phyloP scores from a whole-genome alignment of 1,140 invertebrate species.

The Lucilia sericata region DNA sequence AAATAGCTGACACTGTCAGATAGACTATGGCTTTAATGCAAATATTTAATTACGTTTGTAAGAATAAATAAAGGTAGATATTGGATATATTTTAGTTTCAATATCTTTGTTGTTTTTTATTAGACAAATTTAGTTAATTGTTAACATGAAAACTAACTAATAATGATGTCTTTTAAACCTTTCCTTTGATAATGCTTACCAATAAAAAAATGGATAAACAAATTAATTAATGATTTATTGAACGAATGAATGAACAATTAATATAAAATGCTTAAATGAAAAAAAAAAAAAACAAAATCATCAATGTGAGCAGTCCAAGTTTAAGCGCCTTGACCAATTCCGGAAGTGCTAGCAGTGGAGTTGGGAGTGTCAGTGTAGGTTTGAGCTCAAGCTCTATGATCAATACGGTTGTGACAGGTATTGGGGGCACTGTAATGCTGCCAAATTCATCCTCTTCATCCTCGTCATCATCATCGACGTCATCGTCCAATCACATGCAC shows the following conservation, averaged over 20 bases:
- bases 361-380: conserved; percentile 46
- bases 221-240: background rate
- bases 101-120: too few species aligned
- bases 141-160: conserved; percentile 10
- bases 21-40: too few species aligned
- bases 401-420: conserved; percentile 49
- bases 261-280: background rate
- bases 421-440: conserved; percentile 59
- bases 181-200: conserved; percentile 27
- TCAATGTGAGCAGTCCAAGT: conserved; percentile 30
- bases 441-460: conserved; percentile 65
- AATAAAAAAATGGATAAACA: conserved; percentile 2
- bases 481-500: conserved; percentile 63
- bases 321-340: conserved; percentile 38
- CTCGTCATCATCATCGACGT: conserved; percentile 66
- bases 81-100: too few species aligned
- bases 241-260: background rate
- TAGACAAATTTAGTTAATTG: background rate
- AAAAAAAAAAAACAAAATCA: background rate
- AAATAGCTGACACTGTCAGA: too few species aligned
- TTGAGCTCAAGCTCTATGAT: conserved; percentile 48
- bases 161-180: conserved; percentile 30
- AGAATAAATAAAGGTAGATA: too few species aligned
- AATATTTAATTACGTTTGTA: too few species aligned
- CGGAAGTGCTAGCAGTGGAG: conserved; percentile 9